phyloP scores from a whole-genome alignment of 2,888 invertebrate genomes.

The Amphimallon solstitiale region DNA sequence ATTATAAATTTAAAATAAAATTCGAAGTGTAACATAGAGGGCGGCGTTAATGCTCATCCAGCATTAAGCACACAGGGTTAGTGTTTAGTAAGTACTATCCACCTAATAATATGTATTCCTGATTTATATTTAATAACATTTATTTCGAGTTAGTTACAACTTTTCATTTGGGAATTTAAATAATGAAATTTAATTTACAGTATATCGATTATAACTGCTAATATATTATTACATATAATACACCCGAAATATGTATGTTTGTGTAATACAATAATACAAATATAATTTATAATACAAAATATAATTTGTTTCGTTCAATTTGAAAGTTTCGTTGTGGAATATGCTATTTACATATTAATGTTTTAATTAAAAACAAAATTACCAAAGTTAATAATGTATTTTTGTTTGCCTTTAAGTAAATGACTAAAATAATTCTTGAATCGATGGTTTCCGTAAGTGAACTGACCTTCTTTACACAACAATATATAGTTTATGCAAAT shows the following conservation, averaged over 20 bases:
- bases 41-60: not conserved
- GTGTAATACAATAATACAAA: not conserved
- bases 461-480: too few species aligned
- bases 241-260: not conserved
- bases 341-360: too few species aligned
- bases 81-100: not conserved
- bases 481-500: too few species aligned
- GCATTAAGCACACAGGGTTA: too few species aligned
- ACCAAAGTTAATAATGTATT: too few species aligned
- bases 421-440: too few species aligned
- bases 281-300: too few species aligned
- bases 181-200: not conserved
- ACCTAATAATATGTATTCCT: not conserved
- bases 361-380: too few species aligned
- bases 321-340: too few species aligned
- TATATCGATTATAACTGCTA: not conserved
- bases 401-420: too few species aligned
- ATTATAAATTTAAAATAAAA: not conserved
- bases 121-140: slow-evolving; percentile 17
- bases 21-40: not conserved
- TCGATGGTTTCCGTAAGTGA: too few species aligned
- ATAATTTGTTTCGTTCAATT: too few species aligned
- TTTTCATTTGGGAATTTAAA: not conserved
- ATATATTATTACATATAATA: not conserved
- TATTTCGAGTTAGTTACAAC: not conserved